These are phyloP conservation scores for Epizoanthus scotinus DNA, from an alignment of 92 coral and sea anemone genomes.

Conservation along the genomic window DNA sequence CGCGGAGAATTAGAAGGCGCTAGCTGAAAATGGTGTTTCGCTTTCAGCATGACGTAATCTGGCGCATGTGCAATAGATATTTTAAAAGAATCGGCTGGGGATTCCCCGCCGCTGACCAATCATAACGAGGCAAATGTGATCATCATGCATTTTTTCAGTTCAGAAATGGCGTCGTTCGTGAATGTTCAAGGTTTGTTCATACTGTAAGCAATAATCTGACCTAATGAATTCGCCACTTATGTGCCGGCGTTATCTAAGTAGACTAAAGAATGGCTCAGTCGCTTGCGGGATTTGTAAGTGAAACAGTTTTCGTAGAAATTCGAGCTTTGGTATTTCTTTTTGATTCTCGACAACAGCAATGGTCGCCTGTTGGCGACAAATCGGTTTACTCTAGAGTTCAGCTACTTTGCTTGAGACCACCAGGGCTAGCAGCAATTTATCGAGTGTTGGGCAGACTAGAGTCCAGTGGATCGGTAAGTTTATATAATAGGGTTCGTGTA, in stretches of 20 bases:
- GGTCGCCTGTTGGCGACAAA: slow-evolving; percentile 55
- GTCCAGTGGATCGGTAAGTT: slow-evolving; percentile 65
- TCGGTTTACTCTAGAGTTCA: slow-evolving; percentile 49
- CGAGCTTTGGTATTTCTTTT: slow-evolving; percentile 50
- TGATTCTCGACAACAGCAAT: slow-evolving; percentile 20
- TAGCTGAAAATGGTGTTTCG: too few relatives aligned
- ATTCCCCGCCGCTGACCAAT: slow-evolving; percentile 30
- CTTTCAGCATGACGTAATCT: not conserved
- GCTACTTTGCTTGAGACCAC: slow-evolving; percentile 29
- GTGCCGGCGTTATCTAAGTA: not conserved
- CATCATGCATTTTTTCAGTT: not conserved
- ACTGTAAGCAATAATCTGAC: not conserved
- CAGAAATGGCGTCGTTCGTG: not conserved
- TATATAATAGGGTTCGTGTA: too few relatives aligned
- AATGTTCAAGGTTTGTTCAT: not conserved
- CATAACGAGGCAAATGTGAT: not conserved
- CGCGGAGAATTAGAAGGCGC: too few relatives aligned
- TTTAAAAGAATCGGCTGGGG: not conserved
- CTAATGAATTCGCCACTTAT: too few relatives aligned
- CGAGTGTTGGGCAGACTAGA: slow-evolving; percentile 59
- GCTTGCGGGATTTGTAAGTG: slow-evolving; percentile 21
- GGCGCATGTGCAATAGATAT: not conserved
- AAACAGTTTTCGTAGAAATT: slow-evolving; percentile 52
- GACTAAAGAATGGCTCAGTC: slow-evolving; percentile 45
- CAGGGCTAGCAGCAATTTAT: slow-evolving; percentile 26